Evolutionary conservation across 2,113 vertebrate species (phyloP).

Genomic region (mouse (Mus musculus)): GRCm39 chr6:12315001-12315500

Average conservation of each 20-base stretch:
- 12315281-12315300: not conserved
- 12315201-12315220: slow-evolving; percentile 43
- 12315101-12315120: not conserved
- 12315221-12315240: slow-evolving; percentile 56
- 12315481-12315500: slow-evolving; percentile 44
- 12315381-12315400: not conserved
- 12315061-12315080: slow-evolving; percentile 46
- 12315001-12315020: slow-evolving; percentile 39
- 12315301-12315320: not conserved
- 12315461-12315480: slow-evolving; percentile 41
- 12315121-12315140: slow-evolving; percentile 21
- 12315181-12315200: not conserved
- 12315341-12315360: not conserved
- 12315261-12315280: slow-evolving; percentile 35
- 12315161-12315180: not conserved
- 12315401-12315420: not conserved
- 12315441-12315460: slow-evolving; percentile 35
- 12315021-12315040: slow-evolving; percentile 45
- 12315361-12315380: slow-evolving; percentile 18
- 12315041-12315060: not conserved
- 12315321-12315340: slow-evolving; percentile 13
- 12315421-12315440: not conserved
- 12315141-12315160: slow-evolving; percentile 21
- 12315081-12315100: not conserved
- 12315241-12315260: slow-evolving; percentile 51